These are phyloP conservation scores for Dromiciops gliroides DNA, from an alignment of 2,113 vertebrate genomes.

Conservation along the genomic window DNA sequence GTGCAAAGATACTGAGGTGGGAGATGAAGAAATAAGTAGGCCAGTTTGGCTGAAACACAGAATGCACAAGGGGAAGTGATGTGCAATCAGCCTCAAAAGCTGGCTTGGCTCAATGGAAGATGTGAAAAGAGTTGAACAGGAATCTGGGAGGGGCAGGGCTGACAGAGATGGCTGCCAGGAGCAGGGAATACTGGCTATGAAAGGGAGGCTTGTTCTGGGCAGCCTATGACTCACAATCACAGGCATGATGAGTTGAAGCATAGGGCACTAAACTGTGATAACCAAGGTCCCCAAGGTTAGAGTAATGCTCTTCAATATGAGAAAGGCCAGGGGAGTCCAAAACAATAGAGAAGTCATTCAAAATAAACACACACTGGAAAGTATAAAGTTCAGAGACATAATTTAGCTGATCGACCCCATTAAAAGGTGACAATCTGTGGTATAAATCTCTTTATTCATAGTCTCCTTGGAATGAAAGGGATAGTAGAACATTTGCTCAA, in stretches of 20 bases:
- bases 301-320: neutral
- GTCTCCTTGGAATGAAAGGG: conserved; percentile 49
- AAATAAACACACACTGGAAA: conserved; percentile 51
- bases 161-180: neutral
- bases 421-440: neutral
- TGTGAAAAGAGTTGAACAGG: neutral
- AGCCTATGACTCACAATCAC: neutral
- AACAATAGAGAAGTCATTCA: conserved; percentile 13
- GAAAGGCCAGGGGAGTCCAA: neutral
- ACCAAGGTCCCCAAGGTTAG: neutral
- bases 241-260: neutral
- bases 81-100: neutral
- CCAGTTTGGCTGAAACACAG: neutral
- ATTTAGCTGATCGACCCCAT: conserved; percentile 34
- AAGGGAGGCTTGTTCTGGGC: neutral
- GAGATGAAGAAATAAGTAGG: neutral
- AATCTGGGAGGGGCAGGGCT: neutral
- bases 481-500: conserved; percentile 51
- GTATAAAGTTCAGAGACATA: conserved; percentile 16
- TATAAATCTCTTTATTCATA: neutral
- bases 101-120: neutral
- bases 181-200: neutral
- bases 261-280: neutral
- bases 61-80: neutral
- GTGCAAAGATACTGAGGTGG: neutral